Conservation (phyloP, 1,140 invertebrate genomes). For the Calliphora vicina region DNA sequence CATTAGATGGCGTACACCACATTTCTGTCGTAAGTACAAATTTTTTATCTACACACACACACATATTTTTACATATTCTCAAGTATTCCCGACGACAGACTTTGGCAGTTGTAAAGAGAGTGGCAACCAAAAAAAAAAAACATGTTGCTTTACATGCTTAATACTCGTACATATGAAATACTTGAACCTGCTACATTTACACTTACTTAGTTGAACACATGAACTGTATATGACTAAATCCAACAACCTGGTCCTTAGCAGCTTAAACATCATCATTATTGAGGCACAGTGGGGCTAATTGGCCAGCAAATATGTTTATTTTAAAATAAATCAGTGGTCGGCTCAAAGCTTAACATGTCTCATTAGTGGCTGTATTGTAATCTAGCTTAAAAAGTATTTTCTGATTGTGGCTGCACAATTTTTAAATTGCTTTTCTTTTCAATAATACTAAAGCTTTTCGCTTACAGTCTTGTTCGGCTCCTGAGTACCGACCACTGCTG, state of each 20-base stretch:
- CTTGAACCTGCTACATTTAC: background rate
- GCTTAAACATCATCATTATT: background rate
- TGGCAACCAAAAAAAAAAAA: background rate
- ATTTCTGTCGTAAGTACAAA: conserved; percentile 79
- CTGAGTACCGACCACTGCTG: too few species aligned
- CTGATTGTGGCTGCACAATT: too few species aligned
- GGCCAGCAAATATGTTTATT: too few species aligned
- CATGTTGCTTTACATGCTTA: conserved; percentile 2
- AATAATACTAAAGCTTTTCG: too few species aligned
- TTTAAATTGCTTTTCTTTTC: too few species aligned
- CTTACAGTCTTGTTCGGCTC: too few species aligned
- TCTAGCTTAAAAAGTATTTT: too few species aligned
- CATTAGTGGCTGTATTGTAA: too few species aligned
- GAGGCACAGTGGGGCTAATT: background rate
- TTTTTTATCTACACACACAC: conserved; percentile 10
- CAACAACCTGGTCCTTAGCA: too few species aligned
- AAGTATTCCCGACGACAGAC: background rate
- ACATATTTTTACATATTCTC: background rate
- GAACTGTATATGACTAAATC: background rate
- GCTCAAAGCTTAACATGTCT: too few species aligned
- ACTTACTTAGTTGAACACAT: background rate
- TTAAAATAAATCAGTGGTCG: too few species aligned
- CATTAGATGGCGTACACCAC: conserved; percentile 81
- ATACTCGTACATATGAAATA: background rate
- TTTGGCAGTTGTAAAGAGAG: background rate